phyloP scores from a whole-genome alignment of 2,888 invertebrate genomes.

The Pheosia gnoma region DNA sequence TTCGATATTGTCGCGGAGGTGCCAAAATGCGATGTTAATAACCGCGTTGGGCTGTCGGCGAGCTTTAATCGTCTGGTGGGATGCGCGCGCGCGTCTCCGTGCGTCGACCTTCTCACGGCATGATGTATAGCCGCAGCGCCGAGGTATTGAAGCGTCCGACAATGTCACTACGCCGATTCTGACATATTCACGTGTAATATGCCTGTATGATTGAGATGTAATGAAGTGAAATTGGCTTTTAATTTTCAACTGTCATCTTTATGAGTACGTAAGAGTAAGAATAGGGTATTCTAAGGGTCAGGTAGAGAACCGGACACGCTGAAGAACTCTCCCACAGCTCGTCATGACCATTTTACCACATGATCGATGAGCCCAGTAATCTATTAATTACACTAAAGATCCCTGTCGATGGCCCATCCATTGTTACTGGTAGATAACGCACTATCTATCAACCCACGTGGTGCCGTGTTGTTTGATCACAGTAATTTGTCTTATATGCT shows the following conservation, averaged over 20 bases:
- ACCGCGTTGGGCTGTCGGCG: conserved; percentile 18
- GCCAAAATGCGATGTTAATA: conserved; percentile 41
- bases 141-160: conserved; percentile 40
- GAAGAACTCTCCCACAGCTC: conserved; percentile 15
- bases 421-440: conserved; percentile 66
- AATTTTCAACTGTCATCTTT: conserved; percentile 1
- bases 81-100: conserved; percentile 12
- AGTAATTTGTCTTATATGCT: conserved; percentile 74
- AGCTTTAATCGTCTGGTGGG: conserved; percentile 23
- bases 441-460: conserved; percentile 78
- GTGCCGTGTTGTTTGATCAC: conserved; percentile 71
- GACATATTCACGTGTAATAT: conserved; percentile 40
- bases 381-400: conserved; percentile 78
- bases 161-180: conserved; percentile 32
- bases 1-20: conserved; percentile 32
- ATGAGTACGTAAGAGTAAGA: not conserved
- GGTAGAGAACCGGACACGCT: not conserved
- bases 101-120: conserved; percentile 43
- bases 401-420: conserved; percentile 68
- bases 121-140: conserved; percentile 49
- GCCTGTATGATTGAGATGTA: conserved; percentile 14
- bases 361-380: conserved; percentile 72
- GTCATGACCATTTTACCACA: conserved; percentile 42
- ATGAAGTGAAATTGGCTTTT: conserved; percentile 4
- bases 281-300: not conserved